Evolutionary conservation across 2,797 vertebrate species (phyloP).

Genomic region (Austrolebias charrua): DNA sequence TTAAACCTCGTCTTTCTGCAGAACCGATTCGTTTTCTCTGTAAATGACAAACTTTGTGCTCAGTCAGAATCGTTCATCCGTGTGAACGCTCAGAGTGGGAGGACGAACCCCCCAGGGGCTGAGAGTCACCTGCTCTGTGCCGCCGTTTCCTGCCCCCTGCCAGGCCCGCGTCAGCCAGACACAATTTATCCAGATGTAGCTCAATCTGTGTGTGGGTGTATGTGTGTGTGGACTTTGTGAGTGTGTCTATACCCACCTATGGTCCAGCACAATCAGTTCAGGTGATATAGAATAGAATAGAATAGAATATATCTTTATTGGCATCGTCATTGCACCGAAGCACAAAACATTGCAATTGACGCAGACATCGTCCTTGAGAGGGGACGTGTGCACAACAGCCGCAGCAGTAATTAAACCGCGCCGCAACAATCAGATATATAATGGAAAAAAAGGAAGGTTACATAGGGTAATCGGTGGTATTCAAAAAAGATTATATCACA

Average conservation of each 20-base stretch:
- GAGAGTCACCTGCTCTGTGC: conserved; percentile 56
- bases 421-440: too few relatives aligned
- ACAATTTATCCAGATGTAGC: conserved; percentile 75
- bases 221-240: conserved; percentile 17
- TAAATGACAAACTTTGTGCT: conserved; percentile 35
- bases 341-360: too few relatives aligned
- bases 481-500: too few relatives aligned
- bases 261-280: neutral
- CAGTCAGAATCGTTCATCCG: conserved; percentile 31
- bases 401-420: too few relatives aligned
- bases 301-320: too few relatives aligned
- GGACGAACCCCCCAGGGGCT: conserved; percentile 35
- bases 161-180: conserved; percentile 61
- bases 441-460: too few relatives aligned
- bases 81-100: conserved; percentile 45
- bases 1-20: conserved; percentile 8
- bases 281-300: too few relatives aligned
- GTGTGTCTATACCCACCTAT: conserved; percentile 27
- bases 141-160: conserved; percentile 57
- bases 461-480: too few relatives aligned
- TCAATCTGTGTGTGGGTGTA: conserved; percentile 24
- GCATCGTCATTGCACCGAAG: too few relatives aligned
- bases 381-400: too few relatives aligned
- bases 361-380: too few relatives aligned
- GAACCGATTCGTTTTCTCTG: conserved; percentile 36